phyloP scores from a whole-genome alignment of 2,888 invertebrate genomes.

The Aplocera efformata region DNA sequence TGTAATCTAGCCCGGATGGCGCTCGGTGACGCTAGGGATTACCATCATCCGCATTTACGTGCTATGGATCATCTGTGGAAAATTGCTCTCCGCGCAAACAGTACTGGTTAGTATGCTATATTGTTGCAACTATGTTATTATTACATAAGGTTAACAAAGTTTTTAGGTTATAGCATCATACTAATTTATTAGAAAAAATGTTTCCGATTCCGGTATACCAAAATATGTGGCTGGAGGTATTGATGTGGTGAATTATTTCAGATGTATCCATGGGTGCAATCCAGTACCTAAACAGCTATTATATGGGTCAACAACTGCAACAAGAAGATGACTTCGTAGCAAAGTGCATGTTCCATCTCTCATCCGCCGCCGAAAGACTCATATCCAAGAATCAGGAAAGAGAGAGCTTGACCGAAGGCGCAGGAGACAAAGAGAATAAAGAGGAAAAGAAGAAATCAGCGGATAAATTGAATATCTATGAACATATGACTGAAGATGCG shows the following conservation, averaged over 20 bases:
- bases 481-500: slow-evolving; percentile 84
- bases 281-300: slow-evolving; percentile 95
- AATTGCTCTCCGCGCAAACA: slow-evolving; percentile 93
- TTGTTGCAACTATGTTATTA: too few relatives aligned
- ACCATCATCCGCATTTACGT: slow-evolving; percentile 80
- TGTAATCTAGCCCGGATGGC: slow-evolving; percentile 92
- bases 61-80: slow-evolving; percentile 98
- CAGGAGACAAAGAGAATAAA: slow-evolving; percentile 40
- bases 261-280: slow-evolving; percentile 97
- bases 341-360: slow-evolving; percentile 95
- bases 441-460: slow-evolving; percentile 42
- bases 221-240: too few relatives aligned
- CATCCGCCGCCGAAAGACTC: slow-evolving; percentile 89
- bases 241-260: slow-evolving; percentile 30
- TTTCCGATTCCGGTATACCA: too few relatives aligned
- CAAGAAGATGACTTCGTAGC: slow-evolving; percentile 96
- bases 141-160: too few relatives aligned
- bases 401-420: slow-evolving; percentile 28
- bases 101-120: slow-evolving; percentile 81
- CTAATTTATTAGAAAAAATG: too few relatives aligned
- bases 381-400: slow-evolving; percentile 58
- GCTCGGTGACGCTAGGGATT: slow-evolving; percentile 81
- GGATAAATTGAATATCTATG: slow-evolving; percentile 71
- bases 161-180: too few relatives aligned
- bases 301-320: slow-evolving; percentile 94